Evolutionary conservation across 1,140 invertebrate genomes (phyloP).

Genomic region (Campodea augens): DNA sequence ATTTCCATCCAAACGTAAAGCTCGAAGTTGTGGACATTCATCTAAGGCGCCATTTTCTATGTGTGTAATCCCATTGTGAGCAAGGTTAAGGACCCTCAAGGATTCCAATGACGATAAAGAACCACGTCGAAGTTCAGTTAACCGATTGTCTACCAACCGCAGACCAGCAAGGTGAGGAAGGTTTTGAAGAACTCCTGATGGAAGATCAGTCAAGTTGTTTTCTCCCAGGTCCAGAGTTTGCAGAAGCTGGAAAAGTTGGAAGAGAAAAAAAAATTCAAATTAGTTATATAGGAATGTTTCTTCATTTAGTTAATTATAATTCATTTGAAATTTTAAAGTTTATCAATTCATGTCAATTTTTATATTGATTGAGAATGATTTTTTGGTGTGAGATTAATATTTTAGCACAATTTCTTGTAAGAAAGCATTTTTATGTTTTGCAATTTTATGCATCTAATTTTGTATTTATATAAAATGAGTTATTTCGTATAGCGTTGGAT

Average conservation of each 20-base stretch:
- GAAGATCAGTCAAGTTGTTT: conserved; percentile 59
- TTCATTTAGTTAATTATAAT: no score
- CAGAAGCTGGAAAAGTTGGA: conserved; percentile 38
- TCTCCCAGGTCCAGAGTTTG: conserved; percentile 71
- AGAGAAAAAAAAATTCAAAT: background rate
- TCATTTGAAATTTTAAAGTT: no score
- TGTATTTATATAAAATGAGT: no score
- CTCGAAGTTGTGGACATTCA: conserved; percentile 49
- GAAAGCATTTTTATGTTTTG: no score
- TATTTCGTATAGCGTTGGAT: no score
- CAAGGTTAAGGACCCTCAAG: conserved; percentile 65
- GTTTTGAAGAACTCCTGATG: conserved; percentile 62
- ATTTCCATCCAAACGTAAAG: conserved; percentile 67
- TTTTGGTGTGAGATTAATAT: no score
- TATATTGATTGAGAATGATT: no score
- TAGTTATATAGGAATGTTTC: no score
- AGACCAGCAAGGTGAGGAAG: conserved; percentile 64
- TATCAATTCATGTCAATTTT: no score
- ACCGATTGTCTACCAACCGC: conserved; percentile 65
- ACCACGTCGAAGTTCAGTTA: conserved; percentile 60
- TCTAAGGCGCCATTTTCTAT: conserved; percentile 65
- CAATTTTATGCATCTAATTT: no score
- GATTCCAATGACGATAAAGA: conserved; percentile 68
- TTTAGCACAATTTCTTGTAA: no score
- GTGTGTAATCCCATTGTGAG: conserved; percentile 66